Conservation (phyloP, 2,113 vertebrate genomes). For the Cygnus buccinator region DNA sequence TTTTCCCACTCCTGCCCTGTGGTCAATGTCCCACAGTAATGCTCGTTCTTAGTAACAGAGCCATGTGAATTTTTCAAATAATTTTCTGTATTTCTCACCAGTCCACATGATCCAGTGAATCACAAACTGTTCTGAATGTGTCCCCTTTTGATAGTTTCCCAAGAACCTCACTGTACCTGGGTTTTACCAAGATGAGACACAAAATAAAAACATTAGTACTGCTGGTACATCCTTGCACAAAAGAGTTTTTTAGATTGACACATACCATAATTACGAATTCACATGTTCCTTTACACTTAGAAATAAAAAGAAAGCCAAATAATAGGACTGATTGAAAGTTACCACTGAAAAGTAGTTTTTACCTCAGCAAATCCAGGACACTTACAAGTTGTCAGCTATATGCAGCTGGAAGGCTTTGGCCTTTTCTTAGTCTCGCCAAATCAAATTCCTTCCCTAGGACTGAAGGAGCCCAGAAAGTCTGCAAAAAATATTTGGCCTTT, state of each 20-base stretch:
- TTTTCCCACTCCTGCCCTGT: not conserved
- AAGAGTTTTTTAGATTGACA: not conserved
- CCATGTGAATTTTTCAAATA: not conserved
- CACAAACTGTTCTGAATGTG: not conserved
- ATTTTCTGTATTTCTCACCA: not conserved
- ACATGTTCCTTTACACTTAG: not conserved
- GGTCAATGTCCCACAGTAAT: not conserved
- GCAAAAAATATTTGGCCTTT: not conserved
- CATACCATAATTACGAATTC: not conserved
- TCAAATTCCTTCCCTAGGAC: not conserved
- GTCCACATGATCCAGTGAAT: not conserved
- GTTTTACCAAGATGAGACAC: not conserved
- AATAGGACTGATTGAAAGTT: not conserved
- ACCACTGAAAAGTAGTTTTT: not conserved
- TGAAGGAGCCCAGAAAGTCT: not conserved
- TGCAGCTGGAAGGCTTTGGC: not conserved
- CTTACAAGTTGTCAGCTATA: not conserved
- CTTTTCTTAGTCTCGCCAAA: not conserved
- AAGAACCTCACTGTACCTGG: not conserved
- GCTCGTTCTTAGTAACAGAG: not conserved
- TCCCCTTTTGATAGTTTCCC: not conserved
- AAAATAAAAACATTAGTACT: not conserved
- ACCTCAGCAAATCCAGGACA: not conserved
- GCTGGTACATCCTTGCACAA: not conserved
- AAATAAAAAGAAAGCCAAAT: not conserved